A percentile compares a stretch with the other conserved stretches of the same genome.
Evolutionary conservation across 2,113 vertebrate species (phyloP).

Genomic region (Tapirus terrestris): DNA sequence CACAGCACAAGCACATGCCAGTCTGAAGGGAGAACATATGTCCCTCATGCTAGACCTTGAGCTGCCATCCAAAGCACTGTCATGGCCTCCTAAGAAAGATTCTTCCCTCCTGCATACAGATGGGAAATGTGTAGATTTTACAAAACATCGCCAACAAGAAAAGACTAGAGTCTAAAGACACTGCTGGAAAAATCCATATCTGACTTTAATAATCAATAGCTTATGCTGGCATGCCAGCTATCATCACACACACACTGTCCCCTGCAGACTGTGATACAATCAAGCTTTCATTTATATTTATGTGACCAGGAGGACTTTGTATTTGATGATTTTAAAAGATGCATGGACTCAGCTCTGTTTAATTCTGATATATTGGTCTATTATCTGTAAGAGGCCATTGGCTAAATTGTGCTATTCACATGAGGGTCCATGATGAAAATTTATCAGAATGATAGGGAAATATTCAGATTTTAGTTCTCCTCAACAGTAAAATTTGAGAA

Average conservation of each 20-base stretch:
- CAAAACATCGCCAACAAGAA: slow-evolving; percentile 33
- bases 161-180: slow-evolving; percentile 59
- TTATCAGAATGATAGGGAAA: slow-evolving; percentile 80
- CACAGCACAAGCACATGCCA: background rate
- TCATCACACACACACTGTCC: slow-evolving; percentile 62
- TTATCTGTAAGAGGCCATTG: slow-evolving; percentile 83
- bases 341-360: slow-evolving; percentile 75
- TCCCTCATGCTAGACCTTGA: background rate
- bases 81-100: background rate
- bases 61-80: background rate
- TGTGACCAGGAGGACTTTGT: slow-evolving; percentile 81
- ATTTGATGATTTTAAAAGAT: slow-evolving; percentile 85
- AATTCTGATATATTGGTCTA: slow-evolving; percentile 85
- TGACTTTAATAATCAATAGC: slow-evolving; percentile 82
- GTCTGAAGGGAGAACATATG: background rate
- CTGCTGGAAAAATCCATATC: slow-evolving; percentile 73
- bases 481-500: slow-evolving; percentile 60
- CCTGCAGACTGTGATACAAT: slow-evolving; percentile 81
- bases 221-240: slow-evolving; percentile 65
- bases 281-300: slow-evolving; percentile 86
- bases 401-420: slow-evolving; percentile 79
- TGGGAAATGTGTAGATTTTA: background rate
- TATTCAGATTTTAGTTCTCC: slow-evolving; percentile 79
- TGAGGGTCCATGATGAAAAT: slow-evolving; percentile 77
- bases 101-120: background rate